A percentile compares a stretch with the other conserved stretches of the same genome.
Evolutionary conservation across 2,113 vertebrate species (phyloP).

Genomic region (Saguinus midas): DNA sequence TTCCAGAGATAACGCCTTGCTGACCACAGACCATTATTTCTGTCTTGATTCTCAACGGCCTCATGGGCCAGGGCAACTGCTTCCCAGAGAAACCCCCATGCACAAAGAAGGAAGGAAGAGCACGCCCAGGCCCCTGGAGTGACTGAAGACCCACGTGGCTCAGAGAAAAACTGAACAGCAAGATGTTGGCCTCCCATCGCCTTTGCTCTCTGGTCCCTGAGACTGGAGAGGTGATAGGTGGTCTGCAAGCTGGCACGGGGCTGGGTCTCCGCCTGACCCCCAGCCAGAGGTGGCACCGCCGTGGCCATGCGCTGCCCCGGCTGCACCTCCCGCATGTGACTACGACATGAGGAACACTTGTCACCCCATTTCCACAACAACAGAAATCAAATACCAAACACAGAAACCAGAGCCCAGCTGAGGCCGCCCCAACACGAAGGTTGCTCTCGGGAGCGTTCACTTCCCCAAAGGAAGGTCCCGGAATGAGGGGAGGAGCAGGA

Average conservation of each 20-base stretch:
- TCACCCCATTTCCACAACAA: conserved; percentile 57
- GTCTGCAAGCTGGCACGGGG: rapidly evolving
- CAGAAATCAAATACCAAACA: conserved; percentile 25
- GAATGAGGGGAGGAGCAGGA: not conserved
- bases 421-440: rapidly evolving
- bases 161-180: rapidly evolving
- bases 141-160: rapidly evolving
- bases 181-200: rapidly evolving
- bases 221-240: rapidly evolving
- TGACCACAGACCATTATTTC: not conserved
- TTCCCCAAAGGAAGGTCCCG: not conserved
- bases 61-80: rapidly evolving
- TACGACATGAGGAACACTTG: not conserved
- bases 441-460: rapidly evolving
- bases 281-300: no score
- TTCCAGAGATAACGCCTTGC: not conserved
- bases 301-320: rapidly evolving
- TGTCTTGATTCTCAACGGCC: not conserved
- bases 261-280: rapidly evolving
- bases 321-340: rapidly evolving
- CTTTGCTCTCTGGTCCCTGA: rapidly evolving
- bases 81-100: not conserved
- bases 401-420: not conserved
- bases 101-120: not conserved
- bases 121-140: rapidly evolving